Evolutionary conservation across 2,888 invertebrate species (phyloP).

Genomic region (Leptura quadrifasciata): DNA sequence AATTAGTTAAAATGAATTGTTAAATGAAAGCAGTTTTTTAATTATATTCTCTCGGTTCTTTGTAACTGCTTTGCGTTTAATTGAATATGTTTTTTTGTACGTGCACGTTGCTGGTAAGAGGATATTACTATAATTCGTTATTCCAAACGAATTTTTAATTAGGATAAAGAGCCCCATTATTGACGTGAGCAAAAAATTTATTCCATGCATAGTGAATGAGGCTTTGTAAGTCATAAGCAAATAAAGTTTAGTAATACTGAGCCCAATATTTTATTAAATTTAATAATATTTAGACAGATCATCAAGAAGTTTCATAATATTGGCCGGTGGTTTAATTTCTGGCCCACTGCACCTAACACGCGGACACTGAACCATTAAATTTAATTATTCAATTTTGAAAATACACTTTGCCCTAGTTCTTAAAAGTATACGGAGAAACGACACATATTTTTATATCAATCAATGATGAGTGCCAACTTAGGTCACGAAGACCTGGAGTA

Average conservation of each 20-base stretch:
- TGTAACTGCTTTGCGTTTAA: conserved; percentile 29
- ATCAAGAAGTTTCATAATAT: too few relatives aligned
- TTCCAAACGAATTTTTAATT: conserved; percentile 29
- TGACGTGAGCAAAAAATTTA: not conserved
- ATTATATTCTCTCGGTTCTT: conserved; percentile 32
- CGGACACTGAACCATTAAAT: too few relatives aligned
- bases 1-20: conserved; percentile 37
- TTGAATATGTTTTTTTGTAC: conserved; percentile 30
- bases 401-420: too few relatives aligned
- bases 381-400: too few relatives aligned
- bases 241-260: not conserved
- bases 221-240: not conserved
- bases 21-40: conserved; percentile 36
- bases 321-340: too few relatives aligned
- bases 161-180: not conserved
- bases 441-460: too few relatives aligned
- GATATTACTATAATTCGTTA: conserved; percentile 32
- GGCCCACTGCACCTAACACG: too few relatives aligned
- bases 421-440: too few relatives aligned
- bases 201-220: not conserved
- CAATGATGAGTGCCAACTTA: too few relatives aligned
- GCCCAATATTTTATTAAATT: not conserved
- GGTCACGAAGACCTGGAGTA: too few relatives aligned
- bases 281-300: too few relatives aligned
- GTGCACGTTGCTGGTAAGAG: conserved; percentile 8